Conservation (phyloP, 2,113 vertebrate species). For the Hippocampus mohnikei region DNA sequence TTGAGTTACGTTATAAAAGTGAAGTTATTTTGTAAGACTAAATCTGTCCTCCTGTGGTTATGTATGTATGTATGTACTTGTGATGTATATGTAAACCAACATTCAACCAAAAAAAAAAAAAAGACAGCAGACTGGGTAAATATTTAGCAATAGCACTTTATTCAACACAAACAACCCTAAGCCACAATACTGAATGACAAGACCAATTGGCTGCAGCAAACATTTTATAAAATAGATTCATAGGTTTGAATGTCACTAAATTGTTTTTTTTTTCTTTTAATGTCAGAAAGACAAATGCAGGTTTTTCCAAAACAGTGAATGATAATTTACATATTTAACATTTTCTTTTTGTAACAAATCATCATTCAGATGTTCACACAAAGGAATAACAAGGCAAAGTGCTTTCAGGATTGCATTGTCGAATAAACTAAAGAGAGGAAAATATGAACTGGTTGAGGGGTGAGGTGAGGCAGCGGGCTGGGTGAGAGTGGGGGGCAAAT, state of each 20-base stretch:
- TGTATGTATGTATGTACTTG: neutral
- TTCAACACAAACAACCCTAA: constrained; percentile 90
- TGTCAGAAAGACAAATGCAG: constrained; percentile 77
- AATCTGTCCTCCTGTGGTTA: neutral
- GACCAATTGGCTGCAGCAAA: constrained; percentile 81
- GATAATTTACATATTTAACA: constrained; percentile 77
- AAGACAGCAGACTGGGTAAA: constrained; percentile 18
- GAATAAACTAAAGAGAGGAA: constrained; percentile 55
- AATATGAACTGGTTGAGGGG: constrained; percentile 69
- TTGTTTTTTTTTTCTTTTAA: constrained; percentile 71
- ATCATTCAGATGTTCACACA: constrained; percentile 79
- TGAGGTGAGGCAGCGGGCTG: constrained; percentile 32
- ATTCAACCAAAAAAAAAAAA: neutral
- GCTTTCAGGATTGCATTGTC: constrained; percentile 82
- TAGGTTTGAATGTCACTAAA: constrained; percentile 73
- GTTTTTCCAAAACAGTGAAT: constrained; percentile 77
- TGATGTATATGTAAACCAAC: neutral
- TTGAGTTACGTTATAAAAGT: neutral
- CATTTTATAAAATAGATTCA: constrained; percentile 82
- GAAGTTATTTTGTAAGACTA: neutral
- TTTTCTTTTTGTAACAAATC: constrained; percentile 72
- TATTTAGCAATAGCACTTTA: constrained; percentile 91
- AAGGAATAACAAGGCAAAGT: constrained; percentile 82
- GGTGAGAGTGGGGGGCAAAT: constrained; percentile 14
- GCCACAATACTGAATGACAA: constrained; percentile 84